phyloP scores from a whole-genome alignment of 2,888 invertebrate genomes.

The Cephonodes hylas region DNA sequence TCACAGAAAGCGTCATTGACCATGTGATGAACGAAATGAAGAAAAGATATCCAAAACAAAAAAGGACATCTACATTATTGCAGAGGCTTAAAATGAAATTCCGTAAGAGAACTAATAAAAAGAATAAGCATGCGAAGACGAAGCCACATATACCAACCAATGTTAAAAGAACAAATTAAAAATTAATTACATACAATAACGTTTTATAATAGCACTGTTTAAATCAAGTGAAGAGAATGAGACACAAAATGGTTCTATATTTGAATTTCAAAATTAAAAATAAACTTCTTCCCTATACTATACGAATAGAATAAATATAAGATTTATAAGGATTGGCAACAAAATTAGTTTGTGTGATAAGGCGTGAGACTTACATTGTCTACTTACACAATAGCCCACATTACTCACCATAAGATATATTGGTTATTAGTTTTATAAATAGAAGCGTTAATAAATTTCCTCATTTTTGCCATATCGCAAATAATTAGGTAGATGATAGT shows the following conservation, averaged over 20 bases:
- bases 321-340: neutral
- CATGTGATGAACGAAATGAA: constrained; percentile 41
- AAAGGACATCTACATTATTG: neutral
- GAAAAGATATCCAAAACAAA: constrained; percentile 23
- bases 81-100: constrained; percentile 23
- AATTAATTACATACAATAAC: neutral
- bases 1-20: constrained; percentile 43
- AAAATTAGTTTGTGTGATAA: neutral
- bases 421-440: neutral
- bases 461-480: neutral
- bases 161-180: neutral
- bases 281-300: neutral
- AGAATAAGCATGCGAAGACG: neutral
- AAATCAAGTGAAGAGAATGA: too few species aligned
- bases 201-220: too few species aligned
- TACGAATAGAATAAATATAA: neutral
- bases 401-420: neutral
- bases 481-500: neutral
- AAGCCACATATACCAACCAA: neutral
- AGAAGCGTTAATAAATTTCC: neutral
- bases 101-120: constrained; percentile 9
- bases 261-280: neutral
- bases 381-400: neutral
- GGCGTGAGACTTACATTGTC: neutral
- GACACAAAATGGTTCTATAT: too few species aligned